These are phyloP conservation scores for Lerista edwardsae DNA, from an alignment of 2,797 vertebrate species.

Conservation along the genomic window DNA sequence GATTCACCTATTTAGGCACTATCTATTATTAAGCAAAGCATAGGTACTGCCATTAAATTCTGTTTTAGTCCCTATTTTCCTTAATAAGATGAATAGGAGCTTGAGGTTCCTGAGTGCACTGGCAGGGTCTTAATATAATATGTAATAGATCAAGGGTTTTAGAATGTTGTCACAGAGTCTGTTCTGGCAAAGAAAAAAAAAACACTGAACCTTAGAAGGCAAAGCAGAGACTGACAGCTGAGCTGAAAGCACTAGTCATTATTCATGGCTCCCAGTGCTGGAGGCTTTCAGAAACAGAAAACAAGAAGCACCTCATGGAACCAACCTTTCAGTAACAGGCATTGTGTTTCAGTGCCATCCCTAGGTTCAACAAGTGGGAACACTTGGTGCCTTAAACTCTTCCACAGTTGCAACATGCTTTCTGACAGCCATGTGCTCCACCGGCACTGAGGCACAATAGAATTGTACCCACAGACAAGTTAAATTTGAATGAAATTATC, in stretches of 20 bases:
- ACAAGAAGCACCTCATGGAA: not conserved
- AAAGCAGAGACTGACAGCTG: not conserved
- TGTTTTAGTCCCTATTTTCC: not conserved
- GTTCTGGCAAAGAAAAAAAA: not conserved
- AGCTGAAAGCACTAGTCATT: not conserved
- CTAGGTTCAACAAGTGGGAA: too few species aligned
- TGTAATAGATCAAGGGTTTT: not conserved
- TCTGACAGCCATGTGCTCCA: too few species aligned
- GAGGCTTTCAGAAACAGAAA: not conserved
- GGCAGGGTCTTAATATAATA: not conserved
- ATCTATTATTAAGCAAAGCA: not conserved
- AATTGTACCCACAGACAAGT: too few species aligned
- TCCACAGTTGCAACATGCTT: too few species aligned
- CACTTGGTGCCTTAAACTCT: too few species aligned
- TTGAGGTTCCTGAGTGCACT: not conserved
- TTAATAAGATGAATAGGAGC: not conserved
- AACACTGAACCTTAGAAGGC: not conserved
- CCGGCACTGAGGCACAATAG: too few species aligned
- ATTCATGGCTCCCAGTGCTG: not conserved
- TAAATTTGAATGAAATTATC: too few species aligned
- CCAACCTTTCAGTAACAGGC: not conserved
- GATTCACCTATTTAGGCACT: not conserved
- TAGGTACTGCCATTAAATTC: not conserved
- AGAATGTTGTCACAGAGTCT: not conserved
- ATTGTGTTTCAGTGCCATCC: too few species aligned